phyloP scores from a whole-genome alignment of 1,140 invertebrate species.

The Bilobella aurantiaca region DNA sequence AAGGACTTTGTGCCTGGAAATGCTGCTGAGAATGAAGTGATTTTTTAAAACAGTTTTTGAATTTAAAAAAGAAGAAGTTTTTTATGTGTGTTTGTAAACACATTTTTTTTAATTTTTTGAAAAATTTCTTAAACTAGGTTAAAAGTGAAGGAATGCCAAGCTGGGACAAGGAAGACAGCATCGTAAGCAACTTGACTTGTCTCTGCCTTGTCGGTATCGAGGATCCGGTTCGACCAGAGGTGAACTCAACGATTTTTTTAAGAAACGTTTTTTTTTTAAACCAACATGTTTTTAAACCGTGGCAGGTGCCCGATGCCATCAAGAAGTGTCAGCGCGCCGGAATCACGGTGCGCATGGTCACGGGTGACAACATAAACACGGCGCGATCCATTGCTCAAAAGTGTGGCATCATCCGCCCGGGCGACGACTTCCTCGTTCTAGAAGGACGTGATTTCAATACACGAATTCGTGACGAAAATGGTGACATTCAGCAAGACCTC shows the following conservation, averaged over 20 bases:
- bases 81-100: too few species aligned
- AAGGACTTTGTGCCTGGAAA: slow-evolving; percentile 87
- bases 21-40: slow-evolving; percentile 78
- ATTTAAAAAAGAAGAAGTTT: too few species aligned
- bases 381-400: slow-evolving; percentile 94
- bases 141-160: slow-evolving; percentile 85
- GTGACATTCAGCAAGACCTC: slow-evolving; percentile 83
- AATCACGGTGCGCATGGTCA: slow-evolving; percentile 99
- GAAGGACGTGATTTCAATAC: slow-evolving; percentile 98
- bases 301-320: slow-evolving; percentile 84
- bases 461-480: slow-evolving; percentile 75
- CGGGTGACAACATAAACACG: slow-evolving; percentile 98
- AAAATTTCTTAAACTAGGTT: too few species aligned
- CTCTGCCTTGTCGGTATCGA: slow-evolving; percentile 96
- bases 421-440: slow-evolving; percentile 88
- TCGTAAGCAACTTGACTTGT: slow-evolving; percentile 86
- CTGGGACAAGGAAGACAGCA: slow-evolving; percentile 95
- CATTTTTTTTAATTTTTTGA: too few species aligned
- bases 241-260: too few species aligned
- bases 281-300: too few species aligned
- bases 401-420: slow-evolving; percentile 90
- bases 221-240: slow-evolving; percentile 93
- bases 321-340: slow-evolving; percentile 90
- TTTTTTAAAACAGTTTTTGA: too few species aligned
- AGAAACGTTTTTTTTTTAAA: too few species aligned